phyloP scores from a whole-genome alignment of 2,888 invertebrate species.

The Papilio demoleus region DNA sequence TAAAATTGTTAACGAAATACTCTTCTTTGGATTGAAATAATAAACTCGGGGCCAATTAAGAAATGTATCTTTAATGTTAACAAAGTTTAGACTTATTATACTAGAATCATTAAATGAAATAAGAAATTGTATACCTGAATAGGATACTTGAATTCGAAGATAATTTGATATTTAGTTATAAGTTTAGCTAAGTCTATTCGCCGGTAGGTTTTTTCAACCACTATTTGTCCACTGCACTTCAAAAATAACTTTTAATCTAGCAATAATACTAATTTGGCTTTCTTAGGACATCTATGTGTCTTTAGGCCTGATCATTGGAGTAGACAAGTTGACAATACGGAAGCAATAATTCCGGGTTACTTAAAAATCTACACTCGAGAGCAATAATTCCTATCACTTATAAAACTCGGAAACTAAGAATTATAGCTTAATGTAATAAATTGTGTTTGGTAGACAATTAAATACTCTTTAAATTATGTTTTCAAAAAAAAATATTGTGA shows the following conservation, averaged over 20 bases:
- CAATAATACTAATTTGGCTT: background rate
- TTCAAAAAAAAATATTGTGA: too few relatives aligned
- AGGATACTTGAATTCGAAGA: constrained; percentile 15
- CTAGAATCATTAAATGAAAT: constrained; percentile 14
- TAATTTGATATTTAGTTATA: background rate
- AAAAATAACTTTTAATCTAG: background rate
- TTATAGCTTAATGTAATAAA: too few relatives aligned
- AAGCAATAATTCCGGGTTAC: too few relatives aligned
- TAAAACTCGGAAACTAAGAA: too few relatives aligned
- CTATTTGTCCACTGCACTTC: background rate
- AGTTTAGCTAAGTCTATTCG: background rate
- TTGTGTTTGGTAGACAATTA: too few relatives aligned
- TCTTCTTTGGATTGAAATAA: constrained; percentile 29
- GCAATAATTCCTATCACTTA: too few relatives aligned
- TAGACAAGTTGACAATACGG: too few relatives aligned
- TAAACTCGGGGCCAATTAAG: constrained; percentile 26
- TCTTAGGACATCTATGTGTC: background rate
- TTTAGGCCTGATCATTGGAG: background rate
- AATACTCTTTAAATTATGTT: too few relatives aligned
- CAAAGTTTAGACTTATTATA: constrained; percentile 23
- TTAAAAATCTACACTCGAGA: too few relatives aligned
- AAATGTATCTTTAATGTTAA: constrained; percentile 28
- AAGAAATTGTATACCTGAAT: background rate
- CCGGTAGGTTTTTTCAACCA: too few relatives aligned
- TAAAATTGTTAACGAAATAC: constrained; percentile 19